Percentiles rank a stretch among this genome's conserved stretches.
These are phyloP conservation scores for Vombatus ursinus DNA, from an alignment of 2,113 vertebrate species.

Conservation along the genomic window DNA sequence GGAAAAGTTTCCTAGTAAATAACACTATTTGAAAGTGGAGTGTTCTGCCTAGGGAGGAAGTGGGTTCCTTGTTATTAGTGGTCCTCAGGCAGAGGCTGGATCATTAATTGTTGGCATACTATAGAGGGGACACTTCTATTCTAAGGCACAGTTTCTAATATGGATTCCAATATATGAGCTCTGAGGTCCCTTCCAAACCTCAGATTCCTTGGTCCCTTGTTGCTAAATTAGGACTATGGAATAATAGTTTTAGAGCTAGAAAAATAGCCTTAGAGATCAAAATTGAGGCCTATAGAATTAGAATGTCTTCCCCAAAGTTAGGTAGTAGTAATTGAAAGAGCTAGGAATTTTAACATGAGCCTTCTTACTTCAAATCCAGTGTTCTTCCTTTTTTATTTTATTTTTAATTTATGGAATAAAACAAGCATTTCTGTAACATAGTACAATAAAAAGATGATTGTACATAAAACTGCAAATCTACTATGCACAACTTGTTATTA, in stretches of 20 bases:
- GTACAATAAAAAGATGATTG: too few relatives aligned
- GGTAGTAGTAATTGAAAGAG: neutral
- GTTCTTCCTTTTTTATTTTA: neutral
- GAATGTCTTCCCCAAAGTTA: neutral
- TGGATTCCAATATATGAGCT: neutral
- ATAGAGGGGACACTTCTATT: neutral
- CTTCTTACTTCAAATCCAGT: neutral
- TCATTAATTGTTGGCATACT: neutral
- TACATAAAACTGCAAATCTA: too few relatives aligned
- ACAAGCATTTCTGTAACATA: too few relatives aligned
- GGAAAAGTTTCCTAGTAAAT: neutral
- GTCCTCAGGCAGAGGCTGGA: neutral
- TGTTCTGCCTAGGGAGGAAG: neutral
- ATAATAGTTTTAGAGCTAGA: neutral
- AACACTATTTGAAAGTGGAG: neutral
- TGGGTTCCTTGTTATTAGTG: neutral
- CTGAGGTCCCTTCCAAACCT: neutral
- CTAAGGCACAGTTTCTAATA: neutral
- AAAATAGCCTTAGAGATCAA: neutral
- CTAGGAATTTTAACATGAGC: neutral
- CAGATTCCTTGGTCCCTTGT: neutral
- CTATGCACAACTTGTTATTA: too few relatives aligned
- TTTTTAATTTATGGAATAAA: too few relatives aligned
- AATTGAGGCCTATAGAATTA: neutral
- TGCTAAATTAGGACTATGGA: neutral